phyloP scores from a whole-genome alignment of 2,113 vertebrate genomes.

The Catharus fuscescens region DNA sequence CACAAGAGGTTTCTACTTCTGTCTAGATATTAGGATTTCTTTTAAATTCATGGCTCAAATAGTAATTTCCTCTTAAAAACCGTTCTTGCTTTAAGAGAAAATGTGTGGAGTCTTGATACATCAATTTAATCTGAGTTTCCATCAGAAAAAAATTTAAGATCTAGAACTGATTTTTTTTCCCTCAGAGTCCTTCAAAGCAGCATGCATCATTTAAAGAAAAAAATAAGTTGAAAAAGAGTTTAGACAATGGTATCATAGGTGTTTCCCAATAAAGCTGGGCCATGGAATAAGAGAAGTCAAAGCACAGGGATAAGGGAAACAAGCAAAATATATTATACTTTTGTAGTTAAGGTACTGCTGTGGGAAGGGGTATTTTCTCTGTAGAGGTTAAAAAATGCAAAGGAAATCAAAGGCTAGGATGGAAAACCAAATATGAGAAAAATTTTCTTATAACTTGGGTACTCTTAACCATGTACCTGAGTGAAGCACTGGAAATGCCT shows the following conservation, averaged over 20 bases:
- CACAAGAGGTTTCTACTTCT: neutral
- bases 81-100: neutral
- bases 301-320: neutral
- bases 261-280: neutral
- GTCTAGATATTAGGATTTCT: neutral
- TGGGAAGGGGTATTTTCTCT: neutral
- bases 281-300: neutral
- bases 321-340: neutral
- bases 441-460: neutral
- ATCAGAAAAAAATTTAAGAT: neutral
- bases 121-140: neutral
- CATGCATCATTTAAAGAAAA: neutral
- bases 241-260: too few species aligned
- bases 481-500: neutral
- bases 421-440: neutral
- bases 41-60: neutral
- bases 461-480: neutral
- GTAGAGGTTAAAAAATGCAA: neutral
- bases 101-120: fast-evolving
- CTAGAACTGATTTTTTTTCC: neutral
- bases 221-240: neutral
- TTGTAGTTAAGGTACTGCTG: neutral
- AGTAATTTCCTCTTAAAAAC: neutral
- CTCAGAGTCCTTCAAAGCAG: neutral
- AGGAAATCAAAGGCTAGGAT: neutral